Evolutionary conservation across 2,113 vertebrate species (phyloP).

Genomic region (Tachycineta bicolor): DNA sequence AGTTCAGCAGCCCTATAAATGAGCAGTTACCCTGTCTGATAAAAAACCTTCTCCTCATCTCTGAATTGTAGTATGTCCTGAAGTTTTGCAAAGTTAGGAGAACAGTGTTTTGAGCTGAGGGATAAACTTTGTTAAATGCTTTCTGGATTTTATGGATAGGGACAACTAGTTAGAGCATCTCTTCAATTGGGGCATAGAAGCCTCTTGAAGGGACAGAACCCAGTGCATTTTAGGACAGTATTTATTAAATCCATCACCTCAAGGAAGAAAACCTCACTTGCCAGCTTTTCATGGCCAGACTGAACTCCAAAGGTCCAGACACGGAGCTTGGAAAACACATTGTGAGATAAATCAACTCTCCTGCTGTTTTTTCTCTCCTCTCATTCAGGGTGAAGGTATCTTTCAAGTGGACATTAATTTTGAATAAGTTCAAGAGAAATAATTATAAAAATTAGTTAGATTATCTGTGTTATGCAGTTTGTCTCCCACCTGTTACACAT

Average conservation of each 20-base stretch:
- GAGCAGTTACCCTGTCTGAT: neutral
- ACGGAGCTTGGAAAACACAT: neutral
- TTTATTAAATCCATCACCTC: neutral
- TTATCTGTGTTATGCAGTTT: neutral
- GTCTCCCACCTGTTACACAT: neutral
- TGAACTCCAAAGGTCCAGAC: neutral
- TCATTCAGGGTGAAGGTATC: neutral
- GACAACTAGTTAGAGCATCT: neutral
- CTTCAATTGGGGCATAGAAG: neutral
- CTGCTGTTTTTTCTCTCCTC: neutral
- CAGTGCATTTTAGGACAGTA: neutral
- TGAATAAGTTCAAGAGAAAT: neutral
- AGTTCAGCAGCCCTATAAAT: neutral
- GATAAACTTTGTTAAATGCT: neutral
- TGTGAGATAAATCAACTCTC: neutral
- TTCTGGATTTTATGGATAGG: neutral
- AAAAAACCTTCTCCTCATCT: neutral
- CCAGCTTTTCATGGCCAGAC: neutral
- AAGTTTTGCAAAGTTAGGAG: neutral
- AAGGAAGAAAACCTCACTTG: neutral
- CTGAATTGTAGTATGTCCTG: neutral
- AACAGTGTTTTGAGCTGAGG: neutral
- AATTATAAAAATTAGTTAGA: neutral
- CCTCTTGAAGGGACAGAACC: neutral
- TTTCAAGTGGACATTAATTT: neutral